Evolutionary conservation across 2,888 invertebrate species (phyloP).

Genomic region (Drosophila meridiana): DNA sequence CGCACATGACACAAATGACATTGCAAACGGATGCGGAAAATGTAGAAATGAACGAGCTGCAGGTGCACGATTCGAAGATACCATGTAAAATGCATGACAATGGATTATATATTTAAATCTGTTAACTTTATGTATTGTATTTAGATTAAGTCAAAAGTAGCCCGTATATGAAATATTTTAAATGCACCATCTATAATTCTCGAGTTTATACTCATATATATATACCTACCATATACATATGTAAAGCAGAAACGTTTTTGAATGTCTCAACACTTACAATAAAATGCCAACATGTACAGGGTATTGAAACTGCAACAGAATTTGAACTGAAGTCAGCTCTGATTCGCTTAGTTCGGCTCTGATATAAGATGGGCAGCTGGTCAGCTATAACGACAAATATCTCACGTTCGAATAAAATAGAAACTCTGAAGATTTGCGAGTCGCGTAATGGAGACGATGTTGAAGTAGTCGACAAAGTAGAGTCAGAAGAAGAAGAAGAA

Average conservation of each 20-base stretch:
- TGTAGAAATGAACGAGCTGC: constrained; percentile 22
- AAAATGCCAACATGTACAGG: neutral
- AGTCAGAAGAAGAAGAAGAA: neutral
- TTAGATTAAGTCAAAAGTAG: neutral
- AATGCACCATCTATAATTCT: neutral
- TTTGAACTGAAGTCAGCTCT: constrained; percentile 28
- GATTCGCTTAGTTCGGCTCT: constrained; percentile 23
- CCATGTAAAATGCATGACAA: neutral
- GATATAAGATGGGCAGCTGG: constrained; percentile 34
- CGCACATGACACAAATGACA: constrained; percentile 73
- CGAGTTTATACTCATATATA: neutral
- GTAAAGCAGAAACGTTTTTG: neutral
- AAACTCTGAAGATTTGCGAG: constrained; percentile 37
- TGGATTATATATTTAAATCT: neutral
- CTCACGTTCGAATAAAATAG: constrained; percentile 47
- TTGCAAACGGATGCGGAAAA: constrained; percentile 79
- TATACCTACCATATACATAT: neutral
- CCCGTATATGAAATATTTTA: neutral
- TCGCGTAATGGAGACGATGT: constrained; percentile 51
- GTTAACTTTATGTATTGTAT: neutral
- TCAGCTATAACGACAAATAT: constrained; percentile 44
- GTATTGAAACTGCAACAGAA: constrained; percentile 14
- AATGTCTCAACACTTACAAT: neutral
- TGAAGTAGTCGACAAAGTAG: constrained; percentile 12
- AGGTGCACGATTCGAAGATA: constrained; percentile 9